Percentiles rank a stretch among this genome's conserved stretches.
phyloP scores from a whole-genome alignment of 2,113 vertebrate genomes.

The Indri indri region DNA sequence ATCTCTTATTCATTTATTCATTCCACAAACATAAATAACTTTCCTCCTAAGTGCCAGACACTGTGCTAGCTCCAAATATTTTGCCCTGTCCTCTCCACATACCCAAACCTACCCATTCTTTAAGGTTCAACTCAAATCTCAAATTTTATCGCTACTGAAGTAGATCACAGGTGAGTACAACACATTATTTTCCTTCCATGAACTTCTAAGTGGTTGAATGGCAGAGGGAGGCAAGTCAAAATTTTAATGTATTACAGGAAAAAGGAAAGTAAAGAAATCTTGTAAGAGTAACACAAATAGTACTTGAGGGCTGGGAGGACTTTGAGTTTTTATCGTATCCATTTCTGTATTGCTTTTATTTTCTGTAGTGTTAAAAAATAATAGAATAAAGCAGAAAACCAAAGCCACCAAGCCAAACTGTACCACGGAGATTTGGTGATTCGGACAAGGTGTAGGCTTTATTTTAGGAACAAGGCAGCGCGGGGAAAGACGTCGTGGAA shows the following conservation, averaged over 20 bases:
- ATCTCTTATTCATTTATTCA: background rate
- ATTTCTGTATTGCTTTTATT: background rate
- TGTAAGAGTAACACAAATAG: background rate
- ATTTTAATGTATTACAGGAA: background rate
- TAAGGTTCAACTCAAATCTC: background rate
- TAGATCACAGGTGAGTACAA: background rate
- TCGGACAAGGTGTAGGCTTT: background rate
- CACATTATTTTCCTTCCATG: background rate
- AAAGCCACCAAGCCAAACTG: background rate
- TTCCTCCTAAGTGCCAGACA: background rate
- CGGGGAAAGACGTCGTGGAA: background rate
- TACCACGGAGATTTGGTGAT: background rate
- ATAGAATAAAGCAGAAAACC: background rate
- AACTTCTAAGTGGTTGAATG: background rate
- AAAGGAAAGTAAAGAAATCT: background rate
- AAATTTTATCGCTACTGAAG: background rate
- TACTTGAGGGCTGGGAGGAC: background rate
- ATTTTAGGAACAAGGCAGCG: background rate
- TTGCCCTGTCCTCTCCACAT: background rate
- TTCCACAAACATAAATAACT: background rate
- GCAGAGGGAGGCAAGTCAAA: background rate
- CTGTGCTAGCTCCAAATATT: background rate
- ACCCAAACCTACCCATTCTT: background rate
- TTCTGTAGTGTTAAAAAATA: background rate
- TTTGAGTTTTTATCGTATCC: background rate